A percentile compares a stretch with the other conserved stretches of the same genome.
Evolutionary conservation across 2,797 vertebrate genomes (phyloP).

Genomic region (Chelonia mydas): DNA sequence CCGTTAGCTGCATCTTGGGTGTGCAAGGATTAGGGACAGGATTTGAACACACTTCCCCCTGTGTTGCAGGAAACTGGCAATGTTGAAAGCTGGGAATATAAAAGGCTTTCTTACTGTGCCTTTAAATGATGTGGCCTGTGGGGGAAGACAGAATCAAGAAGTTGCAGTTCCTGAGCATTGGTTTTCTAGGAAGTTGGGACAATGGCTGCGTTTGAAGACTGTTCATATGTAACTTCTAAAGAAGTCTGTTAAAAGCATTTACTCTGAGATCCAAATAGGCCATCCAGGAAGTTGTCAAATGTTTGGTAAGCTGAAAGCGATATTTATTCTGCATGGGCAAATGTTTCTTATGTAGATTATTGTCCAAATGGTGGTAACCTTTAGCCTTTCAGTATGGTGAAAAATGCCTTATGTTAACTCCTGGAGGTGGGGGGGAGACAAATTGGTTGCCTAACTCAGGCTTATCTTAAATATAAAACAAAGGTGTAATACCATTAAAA

Average conservation of each 20-base stretch:
- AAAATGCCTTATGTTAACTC: neutral
- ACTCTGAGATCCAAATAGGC: fast-evolving
- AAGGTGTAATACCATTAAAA: neutral
- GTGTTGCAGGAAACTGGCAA: neutral
- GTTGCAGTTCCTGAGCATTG: neutral
- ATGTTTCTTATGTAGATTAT: neutral
- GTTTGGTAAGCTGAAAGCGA: neutral
- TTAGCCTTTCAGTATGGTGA: neutral
- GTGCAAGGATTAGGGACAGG: neutral
- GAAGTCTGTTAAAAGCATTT: neutral
- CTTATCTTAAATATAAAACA: neutral
- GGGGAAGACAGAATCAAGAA: neutral
- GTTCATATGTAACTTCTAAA: fast-evolving
- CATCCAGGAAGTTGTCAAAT: fast-evolving
- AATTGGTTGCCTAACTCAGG: neutral
- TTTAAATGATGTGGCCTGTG: neutral
- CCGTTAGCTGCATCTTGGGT: neutral
- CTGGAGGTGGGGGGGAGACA: neutral
- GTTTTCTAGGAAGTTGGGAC: neutral
- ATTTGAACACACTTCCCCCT: neutral
- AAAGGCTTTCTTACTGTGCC: neutral
- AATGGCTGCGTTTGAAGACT: fast-evolving
- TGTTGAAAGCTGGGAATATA: neutral
- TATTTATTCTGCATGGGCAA: neutral
- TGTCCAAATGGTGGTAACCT: neutral